Evolutionary conservation across 2,888 invertebrate genomes (phyloP), one percentile per base, ranked within the genome.

Genomic region (Actias luna): DNA sequence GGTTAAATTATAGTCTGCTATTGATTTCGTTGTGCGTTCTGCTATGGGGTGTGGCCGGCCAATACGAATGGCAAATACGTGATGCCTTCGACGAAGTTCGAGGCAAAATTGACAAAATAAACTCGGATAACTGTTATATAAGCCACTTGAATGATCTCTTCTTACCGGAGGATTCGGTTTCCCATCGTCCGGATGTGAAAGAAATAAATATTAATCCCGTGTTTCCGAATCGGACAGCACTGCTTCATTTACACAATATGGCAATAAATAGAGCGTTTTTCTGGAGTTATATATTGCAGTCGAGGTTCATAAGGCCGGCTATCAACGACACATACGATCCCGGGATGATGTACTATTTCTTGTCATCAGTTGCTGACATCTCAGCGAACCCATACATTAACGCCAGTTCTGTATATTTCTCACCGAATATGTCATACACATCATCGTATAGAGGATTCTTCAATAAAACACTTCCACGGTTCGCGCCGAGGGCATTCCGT

Each of bases 311-410:
- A 71, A 93, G 98, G 33, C 98, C 98, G 0, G 97, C 97, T 0
- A 97, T 97, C 27, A 98, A 97, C 80, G 97, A 98, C 77, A 97
- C 98, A 0, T 97, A 98, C 74, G 99, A 99, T 88, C 99, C 99
- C 0, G 99, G 99, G 62, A 97, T 99, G 96, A 98, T 99, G 98
- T 99, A 99, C 81, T 98, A 98, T 79, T 98, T 98, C 82, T 90
- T 99, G 55, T 98, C 99, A 0, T 96, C 98, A 0, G 97, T 98
- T 0, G 98, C 99, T 0, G 99, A 99, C 84, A 97, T 99, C 0
- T 97, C 99, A 0, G 95, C 98, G 0, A 99, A 98, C 87, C 96
- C 97, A 0, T 96, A 96, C 72, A 96, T 98, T 68, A 98, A 98
- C 80, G 97, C 98, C 62, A 98, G 98, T 83, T 96, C 98, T 0